Evolutionary conservation across 2,797 vertebrate genomes (phyloP).

Genomic region (Brachymystax lenok): DNA sequence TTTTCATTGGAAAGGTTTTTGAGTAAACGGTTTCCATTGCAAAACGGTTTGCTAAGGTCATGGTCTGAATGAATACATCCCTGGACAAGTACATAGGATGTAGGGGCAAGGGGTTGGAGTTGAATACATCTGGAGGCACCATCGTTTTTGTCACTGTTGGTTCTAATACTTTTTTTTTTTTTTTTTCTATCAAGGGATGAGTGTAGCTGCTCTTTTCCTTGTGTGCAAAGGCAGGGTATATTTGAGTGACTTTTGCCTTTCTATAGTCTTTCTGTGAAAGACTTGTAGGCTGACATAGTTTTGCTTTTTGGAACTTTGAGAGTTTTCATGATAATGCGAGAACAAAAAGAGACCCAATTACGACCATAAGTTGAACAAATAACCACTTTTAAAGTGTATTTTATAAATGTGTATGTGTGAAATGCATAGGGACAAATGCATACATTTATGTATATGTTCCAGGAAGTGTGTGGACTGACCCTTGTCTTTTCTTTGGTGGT

Average conservation of each 20-base stretch:
- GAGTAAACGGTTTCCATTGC: too few relatives aligned
- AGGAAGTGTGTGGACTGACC: slow-evolving; percentile 70
- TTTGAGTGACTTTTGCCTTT: slow-evolving; percentile 69
- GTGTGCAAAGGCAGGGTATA: slow-evolving; percentile 64
- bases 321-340: slow-evolving; percentile 66
- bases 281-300: slow-evolving; percentile 66
- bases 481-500: slow-evolving; percentile 69
- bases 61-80: slow-evolving; percentile 1
- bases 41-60: too few relatives aligned
- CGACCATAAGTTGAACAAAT: slow-evolving; percentile 62
- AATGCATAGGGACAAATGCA: slow-evolving; percentile 71
- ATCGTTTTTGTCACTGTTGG: slow-evolving; percentile 47
- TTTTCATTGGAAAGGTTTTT: too few relatives aligned
- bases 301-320: slow-evolving; percentile 65
- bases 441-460: slow-evolving; percentile 76
- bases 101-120: slow-evolving; percentile 12
- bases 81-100: neutral
- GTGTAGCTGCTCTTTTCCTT: slow-evolving; percentile 44
- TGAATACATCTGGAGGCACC: slow-evolving; percentile 51
- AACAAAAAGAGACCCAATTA: slow-evolving; percentile 50
- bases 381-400: slow-evolving; percentile 76
- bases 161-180: slow-evolving; percentile 29
- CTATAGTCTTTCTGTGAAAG: slow-evolving; percentile 82
- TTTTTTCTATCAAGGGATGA: slow-evolving; percentile 50
- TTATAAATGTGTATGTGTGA: slow-evolving; percentile 80